Percentiles rank a stretch among this genome's conserved stretches.
These are phyloP conservation scores for Trilocha varians DNA, from an alignment of 2,888 invertebrate species.

Conservation along the genomic window DNA sequence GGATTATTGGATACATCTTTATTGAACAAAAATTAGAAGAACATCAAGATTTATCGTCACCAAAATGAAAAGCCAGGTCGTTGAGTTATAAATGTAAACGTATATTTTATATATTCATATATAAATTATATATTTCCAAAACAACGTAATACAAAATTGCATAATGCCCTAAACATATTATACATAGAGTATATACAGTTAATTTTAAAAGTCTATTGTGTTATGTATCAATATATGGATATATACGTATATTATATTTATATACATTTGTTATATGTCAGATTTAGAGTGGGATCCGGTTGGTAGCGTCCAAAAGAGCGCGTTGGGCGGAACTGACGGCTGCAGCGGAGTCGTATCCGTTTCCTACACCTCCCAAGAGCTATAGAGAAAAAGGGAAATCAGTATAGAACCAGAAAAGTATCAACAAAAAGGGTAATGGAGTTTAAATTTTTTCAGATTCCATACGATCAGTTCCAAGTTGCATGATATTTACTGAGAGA, in stretches of 20 bases:
- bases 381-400: conserved; percentile 16
- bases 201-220: background rate
- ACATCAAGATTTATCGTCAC: conserved; percentile 13
- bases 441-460: no score
- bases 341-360: conserved; percentile 22
- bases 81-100: conserved; percentile 32
- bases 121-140: conserved; percentile 7
- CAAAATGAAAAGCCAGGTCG: conserved; percentile 49
- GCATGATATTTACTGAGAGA: no score
- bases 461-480: no score
- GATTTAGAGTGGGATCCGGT: conserved; percentile 13
- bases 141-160: conserved; percentile 27
- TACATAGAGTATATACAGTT: background rate
- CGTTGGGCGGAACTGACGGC: conserved; percentile 26
- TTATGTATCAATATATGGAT: background rate
- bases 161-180: background rate
- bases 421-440: no score
- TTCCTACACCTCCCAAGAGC: conserved; percentile 29
- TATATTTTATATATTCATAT: conserved; percentile 34
- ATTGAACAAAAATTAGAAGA: conserved; percentile 21
- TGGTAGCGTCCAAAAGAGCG: conserved; percentile 17
- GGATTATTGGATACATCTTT: conserved; percentile 51
- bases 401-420: background rate
- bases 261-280: background rate
- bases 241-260: background rate